phyloP scores from a whole-genome alignment of 1,140 invertebrate genomes.

The Sitobion miscanthi region DNA sequence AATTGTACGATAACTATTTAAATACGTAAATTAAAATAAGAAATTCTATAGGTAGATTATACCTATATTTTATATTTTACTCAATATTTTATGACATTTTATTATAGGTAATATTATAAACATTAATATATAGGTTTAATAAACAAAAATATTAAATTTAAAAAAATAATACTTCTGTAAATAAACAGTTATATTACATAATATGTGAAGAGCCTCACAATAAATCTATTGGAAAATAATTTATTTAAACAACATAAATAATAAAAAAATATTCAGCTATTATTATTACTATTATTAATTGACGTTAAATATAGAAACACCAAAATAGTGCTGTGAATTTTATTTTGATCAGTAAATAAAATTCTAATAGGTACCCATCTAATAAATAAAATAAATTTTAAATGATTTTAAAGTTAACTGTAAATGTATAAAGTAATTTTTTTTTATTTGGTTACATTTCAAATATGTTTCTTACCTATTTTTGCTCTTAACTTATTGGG shows the following conservation, averaged over 20 bases:
- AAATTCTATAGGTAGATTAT: not conserved
- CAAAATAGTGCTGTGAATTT: not conserved
- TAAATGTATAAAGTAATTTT: not conserved
- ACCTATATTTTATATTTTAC: not conserved
- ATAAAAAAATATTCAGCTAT: not conserved
- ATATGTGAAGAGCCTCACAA: not conserved
- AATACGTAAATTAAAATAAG: not conserved
- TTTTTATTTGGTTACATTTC: not conserved
- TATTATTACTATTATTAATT: too few species aligned
- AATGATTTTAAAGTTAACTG: not conserved
- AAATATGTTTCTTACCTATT: constrained; percentile 39
- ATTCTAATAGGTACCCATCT: not conserved
- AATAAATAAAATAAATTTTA: not conserved
- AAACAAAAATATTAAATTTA: not conserved
- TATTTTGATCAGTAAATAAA: not conserved
- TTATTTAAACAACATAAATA: not conserved
- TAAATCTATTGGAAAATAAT: not conserved
- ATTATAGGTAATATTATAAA: not conserved
- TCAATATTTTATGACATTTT: not conserved
- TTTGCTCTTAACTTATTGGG: constrained; percentile 39
- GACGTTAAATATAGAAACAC: too few species aligned
- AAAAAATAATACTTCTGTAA: not conserved
- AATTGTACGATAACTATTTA: too few species aligned
- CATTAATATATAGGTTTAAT: not conserved
- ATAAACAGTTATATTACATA: not conserved